phyloP scores from a whole-genome alignment of 2,888 invertebrate species.

The Chrysopilus asiliformis region DNA sequence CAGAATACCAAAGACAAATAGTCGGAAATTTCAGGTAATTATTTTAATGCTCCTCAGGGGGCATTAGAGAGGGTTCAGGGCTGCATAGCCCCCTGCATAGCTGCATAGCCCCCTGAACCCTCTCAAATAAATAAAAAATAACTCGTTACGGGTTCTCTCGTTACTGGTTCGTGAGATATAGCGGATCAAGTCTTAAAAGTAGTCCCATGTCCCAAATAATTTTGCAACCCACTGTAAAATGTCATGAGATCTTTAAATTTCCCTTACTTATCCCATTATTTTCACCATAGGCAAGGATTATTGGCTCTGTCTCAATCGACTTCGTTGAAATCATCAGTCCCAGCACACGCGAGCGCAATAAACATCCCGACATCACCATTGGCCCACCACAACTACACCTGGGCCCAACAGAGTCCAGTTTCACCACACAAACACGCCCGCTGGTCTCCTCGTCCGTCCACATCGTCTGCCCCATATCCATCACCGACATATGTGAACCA shows the following conservation, averaged over 20 bases:
- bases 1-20: conserved; percentile 76
- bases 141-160: too few species aligned
- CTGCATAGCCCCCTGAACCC: too few species aligned
- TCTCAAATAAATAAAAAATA: too few species aligned
- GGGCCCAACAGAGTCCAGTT: conserved; percentile 27
- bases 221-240: not conserved
- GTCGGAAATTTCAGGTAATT: conserved; percentile 52
- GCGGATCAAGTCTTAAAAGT: too few species aligned
- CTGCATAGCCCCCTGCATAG: too few species aligned
- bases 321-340: conserved; percentile 23
- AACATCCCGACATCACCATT: conserved; percentile 34
- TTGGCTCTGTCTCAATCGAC: conserved; percentile 35
- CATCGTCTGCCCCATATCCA: conserved; percentile 35
- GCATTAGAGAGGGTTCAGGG: too few species aligned
- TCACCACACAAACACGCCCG: conserved; percentile 57
- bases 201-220: too few species aligned
- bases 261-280: not conserved
- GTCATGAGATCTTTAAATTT: too few species aligned
- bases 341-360: conserved; percentile 18
- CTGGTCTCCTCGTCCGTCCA: conserved; percentile 52
- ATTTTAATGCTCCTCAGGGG: not conserved
- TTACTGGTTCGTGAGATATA: too few species aligned
- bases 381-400: conserved; percentile 34
- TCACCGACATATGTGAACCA: conserved; percentile 29
- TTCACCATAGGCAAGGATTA: conserved; percentile 42